These are phyloP conservation scores for Odontesthes bonariensis DNA, from an alignment of 2,113 vertebrate species.

Conservation along the genomic window DNA sequence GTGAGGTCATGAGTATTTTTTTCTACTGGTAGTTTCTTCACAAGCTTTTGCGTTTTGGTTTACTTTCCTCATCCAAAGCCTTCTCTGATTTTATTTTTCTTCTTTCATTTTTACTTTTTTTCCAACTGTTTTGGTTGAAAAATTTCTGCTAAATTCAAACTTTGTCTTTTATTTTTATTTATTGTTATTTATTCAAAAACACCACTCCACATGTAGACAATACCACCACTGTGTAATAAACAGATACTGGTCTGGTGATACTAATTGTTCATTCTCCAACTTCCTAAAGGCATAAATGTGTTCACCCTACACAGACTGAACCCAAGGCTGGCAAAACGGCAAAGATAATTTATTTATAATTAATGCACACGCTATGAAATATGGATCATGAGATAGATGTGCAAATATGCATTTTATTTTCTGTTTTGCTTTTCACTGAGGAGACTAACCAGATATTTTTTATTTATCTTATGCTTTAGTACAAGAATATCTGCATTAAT, in stretches of 20 bases:
- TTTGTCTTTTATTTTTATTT: too few species aligned
- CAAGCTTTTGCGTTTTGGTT: too few species aligned
- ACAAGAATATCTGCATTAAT: constrained; percentile 52
- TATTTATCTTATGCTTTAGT: constrained; percentile 58
- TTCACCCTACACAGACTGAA: constrained; percentile 58
- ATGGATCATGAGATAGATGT: constrained; percentile 64
- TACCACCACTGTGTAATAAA: constrained; percentile 34
- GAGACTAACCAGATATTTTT: constrained; percentile 64
- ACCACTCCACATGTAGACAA: constrained; percentile 14
- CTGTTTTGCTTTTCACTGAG: constrained; percentile 69
- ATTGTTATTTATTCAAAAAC: constrained; percentile 22
- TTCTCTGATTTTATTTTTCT: too few species aligned
- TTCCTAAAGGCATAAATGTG: constrained; percentile 66
- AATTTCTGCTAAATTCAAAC: too few species aligned
- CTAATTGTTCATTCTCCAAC: constrained; percentile 55
- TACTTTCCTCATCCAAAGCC: too few species aligned
- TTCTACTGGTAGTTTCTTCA: too few species aligned
- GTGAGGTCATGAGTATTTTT: too few species aligned
- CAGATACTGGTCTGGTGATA: constrained; percentile 53
- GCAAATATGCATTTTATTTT: constrained; percentile 68
- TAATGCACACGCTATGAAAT: constrained; percentile 77
- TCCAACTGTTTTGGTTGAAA: too few species aligned
- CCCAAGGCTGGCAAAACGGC: constrained; percentile 56
- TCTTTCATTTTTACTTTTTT: too few species aligned
- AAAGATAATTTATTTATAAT: constrained; percentile 72